Evolutionary conservation across 1,140 invertebrate species (phyloP).

Genomic region (Heliothis subflexa): DNA sequence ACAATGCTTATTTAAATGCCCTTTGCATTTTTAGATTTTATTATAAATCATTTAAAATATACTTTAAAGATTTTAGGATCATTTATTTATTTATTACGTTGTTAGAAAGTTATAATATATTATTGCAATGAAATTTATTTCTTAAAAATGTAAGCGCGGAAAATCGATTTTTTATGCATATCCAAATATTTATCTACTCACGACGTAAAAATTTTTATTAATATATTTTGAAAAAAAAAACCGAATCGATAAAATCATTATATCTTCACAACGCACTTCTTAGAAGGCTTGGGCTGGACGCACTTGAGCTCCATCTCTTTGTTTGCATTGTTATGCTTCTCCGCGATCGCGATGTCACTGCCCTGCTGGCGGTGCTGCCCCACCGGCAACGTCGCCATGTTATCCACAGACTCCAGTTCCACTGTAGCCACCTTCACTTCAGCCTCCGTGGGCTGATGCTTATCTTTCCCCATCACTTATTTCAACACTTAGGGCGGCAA

Average conservation of each 20-base stretch:
- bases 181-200: too few relatives aligned
- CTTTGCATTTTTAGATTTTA: too few relatives aligned
- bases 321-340: constrained; percentile 93
- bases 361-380: constrained; percentile 88
- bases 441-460: constrained; percentile 85
- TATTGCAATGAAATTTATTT: too few relatives aligned
- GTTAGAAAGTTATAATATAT: too few relatives aligned
- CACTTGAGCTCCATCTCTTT: constrained; percentile 95
- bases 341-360: constrained; percentile 89
- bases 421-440: constrained; percentile 95
- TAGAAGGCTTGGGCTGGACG: constrained; percentile 92
- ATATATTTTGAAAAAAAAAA: not conserved
- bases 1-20: too few relatives aligned
- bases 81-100: too few relatives aligned
- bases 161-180: too few relatives aligned
- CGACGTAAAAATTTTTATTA: too few relatives aligned
- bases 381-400: constrained; percentile 94
- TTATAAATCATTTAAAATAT: too few relatives aligned
- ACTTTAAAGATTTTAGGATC: too few relatives aligned
- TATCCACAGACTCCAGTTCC: constrained; percentile 92
- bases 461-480: constrained; percentile 83
- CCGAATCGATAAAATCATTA: not conserved
- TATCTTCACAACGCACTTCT: constrained; percentile 88
- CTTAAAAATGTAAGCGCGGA: too few relatives aligned
- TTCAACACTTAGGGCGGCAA: constrained; percentile 65